These are phyloP conservation scores for Anolis carolinensis DNA, from an alignment of 2,113 vertebrate species.

Conservation along the genomic window DNA sequence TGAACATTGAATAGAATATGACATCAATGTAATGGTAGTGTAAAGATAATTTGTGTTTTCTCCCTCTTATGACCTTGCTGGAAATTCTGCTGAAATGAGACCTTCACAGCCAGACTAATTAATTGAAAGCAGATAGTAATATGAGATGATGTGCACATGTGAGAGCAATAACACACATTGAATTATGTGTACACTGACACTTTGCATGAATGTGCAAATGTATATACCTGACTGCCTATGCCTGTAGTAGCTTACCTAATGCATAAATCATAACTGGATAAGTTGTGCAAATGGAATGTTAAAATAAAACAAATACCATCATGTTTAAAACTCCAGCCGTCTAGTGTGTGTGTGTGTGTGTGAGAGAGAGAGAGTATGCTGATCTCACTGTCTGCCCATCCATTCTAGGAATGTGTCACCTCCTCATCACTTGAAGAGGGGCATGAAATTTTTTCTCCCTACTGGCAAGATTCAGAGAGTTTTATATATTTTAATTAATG, in stretches of 20 bases:
- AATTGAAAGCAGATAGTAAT: not conserved
- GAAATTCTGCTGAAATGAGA: not conserved
- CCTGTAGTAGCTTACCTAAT: not conserved
- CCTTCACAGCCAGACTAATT: not conserved
- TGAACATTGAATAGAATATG: not conserved
- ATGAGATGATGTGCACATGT: not conserved
- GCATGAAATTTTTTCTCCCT: no score
- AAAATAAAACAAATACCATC: not conserved
- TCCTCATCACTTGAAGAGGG: no score
- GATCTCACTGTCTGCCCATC: no score
- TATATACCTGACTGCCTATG: not conserved
- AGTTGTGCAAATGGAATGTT: not conserved
- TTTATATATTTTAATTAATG: no score
- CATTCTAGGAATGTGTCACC: no score
- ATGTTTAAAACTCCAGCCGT: not conserved
- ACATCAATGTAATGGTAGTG: not conserved
- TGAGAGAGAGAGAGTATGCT: no score
- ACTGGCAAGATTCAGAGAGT: no score
- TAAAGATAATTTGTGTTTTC: not conserved
- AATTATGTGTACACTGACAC: not conserved
- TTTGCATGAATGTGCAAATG: not conserved
- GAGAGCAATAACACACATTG: not conserved
- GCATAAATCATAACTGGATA: not conserved
- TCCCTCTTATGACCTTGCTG: not conserved
- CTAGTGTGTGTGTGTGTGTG: not conserved